Conservation (phyloP, 2,113 vertebrate species). For the Chloebia gouldiae region DNA sequence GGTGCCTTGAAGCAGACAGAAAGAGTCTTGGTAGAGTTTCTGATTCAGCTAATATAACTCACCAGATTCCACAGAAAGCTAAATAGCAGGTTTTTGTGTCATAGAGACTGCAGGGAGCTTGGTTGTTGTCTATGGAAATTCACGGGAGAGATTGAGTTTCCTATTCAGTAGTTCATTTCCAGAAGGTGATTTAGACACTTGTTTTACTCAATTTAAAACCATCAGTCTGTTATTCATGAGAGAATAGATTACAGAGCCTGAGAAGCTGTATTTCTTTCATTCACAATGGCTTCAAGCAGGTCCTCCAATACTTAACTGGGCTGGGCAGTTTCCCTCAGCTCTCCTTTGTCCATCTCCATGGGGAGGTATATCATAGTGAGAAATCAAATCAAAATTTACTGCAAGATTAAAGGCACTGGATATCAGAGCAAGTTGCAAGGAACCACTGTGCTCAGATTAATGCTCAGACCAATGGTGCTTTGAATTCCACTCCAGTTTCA, state of each 20-base stretch:
- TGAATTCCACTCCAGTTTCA: not conserved
- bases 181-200: not conserved
- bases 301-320: not conserved
- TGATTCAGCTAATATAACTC: not conserved
- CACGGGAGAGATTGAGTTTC: not conserved
- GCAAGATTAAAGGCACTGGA: slow-evolving; percentile 1
- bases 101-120: not conserved
- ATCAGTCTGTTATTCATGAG: not conserved
- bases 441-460: slow-evolving; percentile 11
- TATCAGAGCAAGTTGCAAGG: not conserved
- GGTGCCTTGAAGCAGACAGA: not conserved
- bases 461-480: not conserved
- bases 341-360: not conserved
- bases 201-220: slow-evolving; percentile 17
- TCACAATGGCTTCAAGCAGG: not conserved
- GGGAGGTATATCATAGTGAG: not conserved
- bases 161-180: slow-evolving; percentile 17
- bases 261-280: not conserved
- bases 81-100: not conserved
- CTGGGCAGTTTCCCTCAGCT: not conserved
- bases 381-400: not conserved
- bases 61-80: not conserved
- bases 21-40: not conserved
- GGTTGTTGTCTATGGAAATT: not conserved
- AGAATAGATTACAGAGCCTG: not conserved